Evolutionary conservation across 2,797 vertebrate genomes (phyloP), one percentile per base, ranked within the genome.

Genomic region (Notoglanidium macrostoma): DNA sequence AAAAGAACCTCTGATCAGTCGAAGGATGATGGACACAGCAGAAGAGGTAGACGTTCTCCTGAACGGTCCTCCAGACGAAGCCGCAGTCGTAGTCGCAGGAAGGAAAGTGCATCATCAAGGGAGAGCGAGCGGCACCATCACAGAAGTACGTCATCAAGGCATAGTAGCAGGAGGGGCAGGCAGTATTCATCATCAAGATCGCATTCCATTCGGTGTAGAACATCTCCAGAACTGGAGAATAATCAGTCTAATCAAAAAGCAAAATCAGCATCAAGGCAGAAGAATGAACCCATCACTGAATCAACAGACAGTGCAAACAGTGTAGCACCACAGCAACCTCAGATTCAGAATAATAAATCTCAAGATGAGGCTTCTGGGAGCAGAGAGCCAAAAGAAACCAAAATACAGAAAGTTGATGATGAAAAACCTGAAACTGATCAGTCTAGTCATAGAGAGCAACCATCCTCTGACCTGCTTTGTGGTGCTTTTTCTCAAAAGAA

Each of bases 221-320:
- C 35, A 90, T 93, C 92, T 92, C 93, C 54, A 90, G 92, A 89
- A 88, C 91, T 90, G 88, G 94, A 95, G 73, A 93, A 91, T 68
- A 93, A 94, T n/a, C 91, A 91, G 87, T 94, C 94, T 87, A 92
- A 89, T 61, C 94, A 95, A 87, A 93, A 92, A 90, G 68, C 84
- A 70, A 92, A 91, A 90, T 83, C 93, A 83, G 19, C 15, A 6
- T 32, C 59, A 4, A 72, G 44, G 40, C 40, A 65, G 14, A 83
- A 17, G 26, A 32, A 63, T 11, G 70, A 88, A 15, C 12, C 76
- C 40, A n/a, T 68, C 5, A 44, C 51, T 84, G 70, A 77, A 8
- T 55, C 26, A 9, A 14, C 15, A 40, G 51, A 35, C 32, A 55
- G 7, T 35, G 35, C 19, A 35, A 85, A 40, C 17, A 59, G 23